Evolutionary conservation across 2,888 invertebrate species (phyloP).

Genomic region (Cosmorhoe ocellata): DNA sequence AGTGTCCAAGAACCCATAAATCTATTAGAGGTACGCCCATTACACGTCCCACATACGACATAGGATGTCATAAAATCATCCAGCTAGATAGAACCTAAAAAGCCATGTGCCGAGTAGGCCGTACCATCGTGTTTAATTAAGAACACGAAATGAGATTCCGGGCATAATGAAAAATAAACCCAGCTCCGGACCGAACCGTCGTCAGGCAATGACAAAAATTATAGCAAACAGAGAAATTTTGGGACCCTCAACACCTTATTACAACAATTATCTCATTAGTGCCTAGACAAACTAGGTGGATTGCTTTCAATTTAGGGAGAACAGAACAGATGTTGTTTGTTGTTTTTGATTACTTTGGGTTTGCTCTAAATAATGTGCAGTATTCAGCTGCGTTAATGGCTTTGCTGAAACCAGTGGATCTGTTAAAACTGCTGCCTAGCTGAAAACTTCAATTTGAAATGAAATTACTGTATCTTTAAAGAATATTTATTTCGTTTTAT

Average conservation of each 20-base stretch:
- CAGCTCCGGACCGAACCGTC: conserved; percentile 30
- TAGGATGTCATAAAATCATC: conserved; percentile 18
- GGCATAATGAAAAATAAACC: conserved; percentile 47
- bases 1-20: conserved; percentile 13
- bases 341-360: no score
- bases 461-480: no score
- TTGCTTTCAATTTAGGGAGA: conserved; percentile 28
- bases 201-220: conserved; percentile 37
- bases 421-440: no score
- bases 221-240: conserved; percentile 34
- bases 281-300: conserved; percentile 31
- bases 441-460: no score
- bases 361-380: no score
- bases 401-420: no score
- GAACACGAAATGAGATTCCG: conserved; percentile 40
- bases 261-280: conserved; percentile 34
- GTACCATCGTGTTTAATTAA: conserved; percentile 41
- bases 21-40: conserved; percentile 13
- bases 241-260: conserved; percentile 29
- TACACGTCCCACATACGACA: conserved; percentile 14
- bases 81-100: conserved; percentile 17
- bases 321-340: conserved; percentile 14
- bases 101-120: conserved; percentile 23
- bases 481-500: no score
- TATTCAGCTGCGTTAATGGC: no score